A percentile compares a stretch with the other conserved stretches of the same genome.
phyloP scores from a whole-genome alignment of 2,113 vertebrate genomes.

The Ahaetulla prasina region DNA sequence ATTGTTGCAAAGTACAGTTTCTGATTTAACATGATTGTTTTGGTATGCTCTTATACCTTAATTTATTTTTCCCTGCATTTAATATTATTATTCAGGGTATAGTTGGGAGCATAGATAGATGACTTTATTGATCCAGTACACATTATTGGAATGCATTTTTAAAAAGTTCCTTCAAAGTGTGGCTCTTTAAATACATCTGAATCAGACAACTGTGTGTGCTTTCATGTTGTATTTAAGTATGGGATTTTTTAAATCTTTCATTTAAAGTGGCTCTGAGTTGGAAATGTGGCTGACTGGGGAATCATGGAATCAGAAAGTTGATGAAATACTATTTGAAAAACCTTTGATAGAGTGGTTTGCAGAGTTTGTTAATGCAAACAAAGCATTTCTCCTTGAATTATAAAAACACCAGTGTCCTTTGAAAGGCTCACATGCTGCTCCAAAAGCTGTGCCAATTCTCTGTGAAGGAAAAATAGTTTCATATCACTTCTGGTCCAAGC shows the following conservation, averaged over 20 bases:
- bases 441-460: background rate
- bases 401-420: background rate
- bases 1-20: background rate
- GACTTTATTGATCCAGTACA: rapidly evolving
- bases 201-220: background rate
- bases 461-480: background rate
- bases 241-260: background rate
- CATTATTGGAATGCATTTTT: background rate
- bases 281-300: slow-evolving; percentile 28
- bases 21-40: background rate
- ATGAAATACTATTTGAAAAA: background rate
- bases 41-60: background rate
- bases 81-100: background rate
- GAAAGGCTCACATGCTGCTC: background rate
- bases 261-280: slow-evolving; percentile 20
- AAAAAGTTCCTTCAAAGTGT: background rate
- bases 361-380: background rate
- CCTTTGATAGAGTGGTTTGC: background rate
- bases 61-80: background rate
- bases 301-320: background rate
- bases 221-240: background rate
- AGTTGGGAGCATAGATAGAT: background rate
- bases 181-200: background rate
- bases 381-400: background rate
- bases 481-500: background rate